Conservation (phyloP, 2,797 vertebrate species). For the Aplochiton taeniatus region DNA sequence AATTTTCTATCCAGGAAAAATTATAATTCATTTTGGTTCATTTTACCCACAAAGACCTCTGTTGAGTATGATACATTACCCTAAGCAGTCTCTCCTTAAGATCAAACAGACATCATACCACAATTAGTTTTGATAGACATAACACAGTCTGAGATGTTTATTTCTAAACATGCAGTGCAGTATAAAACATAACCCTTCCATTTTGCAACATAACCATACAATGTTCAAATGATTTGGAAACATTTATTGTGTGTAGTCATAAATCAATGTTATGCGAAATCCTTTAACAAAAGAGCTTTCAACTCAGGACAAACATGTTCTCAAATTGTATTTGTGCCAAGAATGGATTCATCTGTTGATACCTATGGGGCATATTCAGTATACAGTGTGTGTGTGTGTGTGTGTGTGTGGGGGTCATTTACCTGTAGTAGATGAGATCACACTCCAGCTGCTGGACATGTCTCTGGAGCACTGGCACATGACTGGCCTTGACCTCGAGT, state of each 20-base stretch:
- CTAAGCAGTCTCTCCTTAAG: constrained; percentile 32
- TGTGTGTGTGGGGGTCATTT: constrained; percentile 35
- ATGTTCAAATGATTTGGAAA: too few relatives aligned
- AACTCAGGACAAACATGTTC: too few relatives aligned
- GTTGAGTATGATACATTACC: constrained; percentile 20
- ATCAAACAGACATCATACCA: constrained; percentile 3
- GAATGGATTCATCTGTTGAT: too few relatives aligned
- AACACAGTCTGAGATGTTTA: constrained; percentile 15
- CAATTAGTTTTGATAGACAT: background rate
- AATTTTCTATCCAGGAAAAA: constrained; percentile 42
- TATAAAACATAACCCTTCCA: too few relatives aligned
- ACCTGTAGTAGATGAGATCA: constrained; percentile 87
- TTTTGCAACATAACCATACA: too few relatives aligned
- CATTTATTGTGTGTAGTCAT: too few relatives aligned
- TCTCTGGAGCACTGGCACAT: constrained; percentile 79
- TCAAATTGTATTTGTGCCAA: too few relatives aligned
- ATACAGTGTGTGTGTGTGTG: too few relatives aligned
- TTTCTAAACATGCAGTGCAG: background rate
- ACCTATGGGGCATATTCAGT: too few relatives aligned
- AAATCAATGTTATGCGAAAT: too few relatives aligned
- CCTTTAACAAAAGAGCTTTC: too few relatives aligned
- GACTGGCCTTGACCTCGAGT: constrained; percentile 82
- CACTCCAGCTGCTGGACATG: constrained; percentile 81
- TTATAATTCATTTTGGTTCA: constrained; percentile 45
- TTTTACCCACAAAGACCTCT: constrained; percentile 38